Base-by-base conservation (phyloP, 2,797 vertebrate species). In the Tapera naevia region DNA sequence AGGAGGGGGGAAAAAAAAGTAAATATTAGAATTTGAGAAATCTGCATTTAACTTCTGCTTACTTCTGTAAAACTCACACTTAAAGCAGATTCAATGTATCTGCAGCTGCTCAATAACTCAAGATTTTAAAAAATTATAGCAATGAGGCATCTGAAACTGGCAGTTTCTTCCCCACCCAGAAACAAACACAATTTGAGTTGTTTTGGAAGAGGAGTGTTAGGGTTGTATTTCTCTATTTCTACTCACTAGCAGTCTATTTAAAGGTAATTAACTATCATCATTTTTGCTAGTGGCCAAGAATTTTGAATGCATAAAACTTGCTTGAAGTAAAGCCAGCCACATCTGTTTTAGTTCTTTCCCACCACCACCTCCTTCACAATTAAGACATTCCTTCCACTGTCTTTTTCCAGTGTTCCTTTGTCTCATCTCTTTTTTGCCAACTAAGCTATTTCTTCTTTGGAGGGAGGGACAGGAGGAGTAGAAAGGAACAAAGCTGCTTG, bases 361-460 rank as follows among this genome's bases (percentile, higher is more conserved):
- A 10, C 27, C 46, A 2, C 35, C 74, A 89, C 73, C 86, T 53
- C 37, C 58, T 81, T 60, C 69, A 60, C 92, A 96, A 96, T 93
- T 96, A 94, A 86, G 91, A 43, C 91, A 96, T 95, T 95, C 92
- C 88, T 94, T 95, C 92, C 88, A 90, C 89, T 91, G 87, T 66
- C 85, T 92, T 86, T 91, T 75, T 69, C 76, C 56, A 86, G 56
- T 3, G 4, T 74, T 93, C 66, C 72, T 92, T 91, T 85, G 75
- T 64, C 70, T 95, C 78, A 71, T 80, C 70, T 33, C 8, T 6
- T 45, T 93, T 94, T 69, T 86, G 86, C 78, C 60, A 94, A 21
- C 64, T 91, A 93, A 94, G 86, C 80, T 85, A 30, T n/a, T 92
- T 91, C 61, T 88, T 79, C 28, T 74, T 79, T 72, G 16, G 37